A percentile compares a stretch with the other conserved stretches of the same genome.
Conservation (phyloP, 2,888 invertebrate genomes). For the Lypha dubia region DNA sequence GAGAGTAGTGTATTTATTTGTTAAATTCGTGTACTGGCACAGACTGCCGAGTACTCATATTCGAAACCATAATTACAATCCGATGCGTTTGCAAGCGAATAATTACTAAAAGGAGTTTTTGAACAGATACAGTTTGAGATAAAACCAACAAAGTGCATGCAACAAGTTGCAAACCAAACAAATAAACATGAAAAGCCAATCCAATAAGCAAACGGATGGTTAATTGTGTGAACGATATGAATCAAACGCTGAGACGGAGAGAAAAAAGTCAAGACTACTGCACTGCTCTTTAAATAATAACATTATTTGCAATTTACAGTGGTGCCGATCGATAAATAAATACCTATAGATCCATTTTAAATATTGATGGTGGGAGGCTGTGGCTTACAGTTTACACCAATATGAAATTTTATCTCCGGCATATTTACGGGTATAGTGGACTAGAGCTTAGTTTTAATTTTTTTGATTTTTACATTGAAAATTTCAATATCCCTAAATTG, state of each 20-base stretch:
- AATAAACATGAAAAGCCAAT: background rate
- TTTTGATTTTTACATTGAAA: too few species aligned
- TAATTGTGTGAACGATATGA: background rate
- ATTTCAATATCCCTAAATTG: too few species aligned
- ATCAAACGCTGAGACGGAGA: background rate
- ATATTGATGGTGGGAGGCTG: too few species aligned
- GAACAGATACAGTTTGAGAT: conserved; percentile 3
- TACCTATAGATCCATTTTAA: background rate
- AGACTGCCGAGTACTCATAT: background rate
- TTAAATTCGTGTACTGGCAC: background rate
- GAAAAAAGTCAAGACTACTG: background rate
- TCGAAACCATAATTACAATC: conserved; percentile 20
- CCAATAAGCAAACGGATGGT: background rate
- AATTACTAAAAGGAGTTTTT: conserved; percentile 36
- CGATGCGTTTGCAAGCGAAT: conserved; percentile 26
- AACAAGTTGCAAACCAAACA: conserved; percentile 15
- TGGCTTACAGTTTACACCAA: too few species aligned
- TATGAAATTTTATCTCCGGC: too few species aligned
- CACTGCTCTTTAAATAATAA: conserved; percentile 12
- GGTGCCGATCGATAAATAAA: background rate
- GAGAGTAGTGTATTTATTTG: too few species aligned
- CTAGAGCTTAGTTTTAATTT: too few species aligned
- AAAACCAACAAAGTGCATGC: conserved; percentile 21
- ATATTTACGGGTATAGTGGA: too few species aligned
- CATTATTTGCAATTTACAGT: background rate